Percentiles rank a stretch among this genome's conserved stretches.
phyloP scores from a whole-genome alignment of 2,113 vertebrate genomes.

The Atlantisia rogersi region DNA sequence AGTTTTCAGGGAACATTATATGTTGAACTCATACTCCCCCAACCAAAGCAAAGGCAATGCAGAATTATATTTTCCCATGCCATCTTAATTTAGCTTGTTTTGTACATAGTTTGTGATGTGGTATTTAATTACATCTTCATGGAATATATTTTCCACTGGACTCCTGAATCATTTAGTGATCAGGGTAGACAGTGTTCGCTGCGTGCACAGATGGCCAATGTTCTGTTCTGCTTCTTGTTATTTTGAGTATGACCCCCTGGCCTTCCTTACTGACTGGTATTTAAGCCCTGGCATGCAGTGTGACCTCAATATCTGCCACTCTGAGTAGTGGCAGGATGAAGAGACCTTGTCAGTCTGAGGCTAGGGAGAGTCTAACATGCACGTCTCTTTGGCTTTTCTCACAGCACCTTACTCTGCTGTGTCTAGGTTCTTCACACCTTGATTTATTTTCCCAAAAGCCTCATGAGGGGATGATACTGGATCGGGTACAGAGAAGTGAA shows the following conservation, averaged over 20 bases:
- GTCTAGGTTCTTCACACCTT: neutral
- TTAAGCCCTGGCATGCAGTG: neutral
- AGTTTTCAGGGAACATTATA: neutral
- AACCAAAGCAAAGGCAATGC: neutral
- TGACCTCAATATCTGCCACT: neutral
- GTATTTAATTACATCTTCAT: constrained; percentile 28
- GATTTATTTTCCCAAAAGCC: neutral
- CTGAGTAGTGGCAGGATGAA: neutral
- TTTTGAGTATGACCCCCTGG: neutral
- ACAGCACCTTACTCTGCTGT: neutral
- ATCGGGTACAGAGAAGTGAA: neutral
- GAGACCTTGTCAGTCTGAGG: neutral
- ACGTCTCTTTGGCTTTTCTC: neutral
- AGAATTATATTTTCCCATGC: neutral
- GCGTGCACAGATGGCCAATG: neutral
- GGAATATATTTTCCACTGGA: constrained; percentile 23
- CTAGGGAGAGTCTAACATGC: neutral
- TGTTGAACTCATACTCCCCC: neutral
- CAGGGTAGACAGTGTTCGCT: neutral
- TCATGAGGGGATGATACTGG: neutral
- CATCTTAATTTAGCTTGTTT: constrained; percentile 4
- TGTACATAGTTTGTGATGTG: constrained; percentile 20
- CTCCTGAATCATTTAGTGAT: neutral
- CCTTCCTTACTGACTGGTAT: neutral
- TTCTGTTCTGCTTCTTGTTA: neutral